phyloP scores from a whole-genome alignment of 2,888 invertebrate genomes.

The Syritta pipiens region DNA sequence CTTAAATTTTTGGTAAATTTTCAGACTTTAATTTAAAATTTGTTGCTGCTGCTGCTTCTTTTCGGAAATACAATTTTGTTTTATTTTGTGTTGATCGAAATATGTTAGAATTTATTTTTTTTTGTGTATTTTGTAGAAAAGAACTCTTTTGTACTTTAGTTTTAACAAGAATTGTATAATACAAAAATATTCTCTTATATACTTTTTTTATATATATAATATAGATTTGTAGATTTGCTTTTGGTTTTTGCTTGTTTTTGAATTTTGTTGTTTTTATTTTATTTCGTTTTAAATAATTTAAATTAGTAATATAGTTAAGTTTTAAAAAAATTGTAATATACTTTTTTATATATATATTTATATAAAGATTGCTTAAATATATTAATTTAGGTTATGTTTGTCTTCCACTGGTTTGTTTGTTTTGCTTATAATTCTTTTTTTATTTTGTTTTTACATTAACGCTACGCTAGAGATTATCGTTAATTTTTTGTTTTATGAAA shows the following conservation, averaged over 20 bases:
- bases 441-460: conserved; percentile 70
- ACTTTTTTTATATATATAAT: conserved; percentile 70
- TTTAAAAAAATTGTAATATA: conserved; percentile 65
- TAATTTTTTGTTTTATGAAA: conserved; percentile 70
- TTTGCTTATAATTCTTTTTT: conserved; percentile 77
- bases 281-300: conserved; percentile 63
- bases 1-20: conserved; percentile 58
- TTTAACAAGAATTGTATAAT: conserved; percentile 69
- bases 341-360: conserved; percentile 64
- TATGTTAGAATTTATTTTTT: conserved; percentile 34
- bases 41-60: conserved; percentile 30
- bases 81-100: conserved; percentile 48
- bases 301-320: conserved; percentile 53
- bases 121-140: conserved; percentile 57
- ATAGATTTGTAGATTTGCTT: conserved; percentile 71
- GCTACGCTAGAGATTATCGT: conserved; percentile 72
- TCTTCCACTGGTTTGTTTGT: conserved; percentile 78
- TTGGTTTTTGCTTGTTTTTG: conserved; percentile 60
- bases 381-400: conserved; percentile 70
- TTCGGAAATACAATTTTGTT: conserved; percentile 13
- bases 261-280: conserved; percentile 36
- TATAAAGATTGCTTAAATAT: conserved; percentile 69
- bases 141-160: conserved; percentile 68
- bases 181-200: conserved; percentile 68
- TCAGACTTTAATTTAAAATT: conserved; percentile 65